Evolutionary conservation across 2,113 vertebrate genomes (phyloP), one percentile per base, ranked within the genome.

Genomic region (Nanorana parkeri): DNA sequence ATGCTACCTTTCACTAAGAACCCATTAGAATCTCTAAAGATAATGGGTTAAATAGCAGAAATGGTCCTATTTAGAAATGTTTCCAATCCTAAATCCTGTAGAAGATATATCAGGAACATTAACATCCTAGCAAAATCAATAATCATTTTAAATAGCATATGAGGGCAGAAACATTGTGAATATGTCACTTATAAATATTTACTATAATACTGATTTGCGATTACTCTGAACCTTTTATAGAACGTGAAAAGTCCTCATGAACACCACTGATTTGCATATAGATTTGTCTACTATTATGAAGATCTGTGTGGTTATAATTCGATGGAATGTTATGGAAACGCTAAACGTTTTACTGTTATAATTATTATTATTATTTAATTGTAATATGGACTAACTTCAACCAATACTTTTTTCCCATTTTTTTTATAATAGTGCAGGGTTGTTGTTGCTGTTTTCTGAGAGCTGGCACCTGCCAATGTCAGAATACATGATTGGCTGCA

Each of bases 41-140:
- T 20, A 78, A 56, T 17, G 64, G 64, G 77, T 67, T 78, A 67
- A 68, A 10, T 67, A 23, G 36, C 36, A 65, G 23, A 65, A 28
- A 56, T 52, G 3, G 10, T 15, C 20, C 36, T 28, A 66, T 56
- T 55, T 68, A 52, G 64, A 78, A 68, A 78, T 36, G 5, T 28
- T 66, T 67, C 61, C 41, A 78, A 29, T 63, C 47, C 51, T 51
- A 32, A 64, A 60, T 23, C 74, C 60, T 64, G 11, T 19, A 54
- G 58, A 21, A 28, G 23, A 67, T 32, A 29, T 29, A 54, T 54
- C 28, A 47, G 28, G 56, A 63, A 63, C 74, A 77, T 77, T 63
- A 77, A n/a, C 29, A 65, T 56, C 41, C n/a, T 19, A 32, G 23
- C 77, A 78, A 67, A 68, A 67, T 78, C 47, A 68, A 78, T 78